Conservation (phyloP, 1,140 invertebrate genomes). For the Palaemon carinicauda region DNA sequence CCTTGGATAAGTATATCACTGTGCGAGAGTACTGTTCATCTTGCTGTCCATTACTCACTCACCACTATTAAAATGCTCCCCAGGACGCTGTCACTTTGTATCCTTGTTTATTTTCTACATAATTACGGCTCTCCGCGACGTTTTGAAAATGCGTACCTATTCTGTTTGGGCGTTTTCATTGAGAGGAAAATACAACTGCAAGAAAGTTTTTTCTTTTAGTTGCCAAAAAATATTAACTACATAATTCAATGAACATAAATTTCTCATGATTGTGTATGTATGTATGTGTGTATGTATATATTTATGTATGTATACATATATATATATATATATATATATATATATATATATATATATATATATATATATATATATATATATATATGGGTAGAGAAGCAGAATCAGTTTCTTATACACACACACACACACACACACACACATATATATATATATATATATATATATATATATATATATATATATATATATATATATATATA, state of each 20-base stretch:
- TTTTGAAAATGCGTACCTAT: too few species aligned
- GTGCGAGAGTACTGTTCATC: too few species aligned
- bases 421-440: not conserved
- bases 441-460: not conserved
- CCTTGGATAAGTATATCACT: not conserved
- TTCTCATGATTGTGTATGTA: not conserved
- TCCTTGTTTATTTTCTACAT: too few species aligned
- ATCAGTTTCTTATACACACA: too few species aligned
- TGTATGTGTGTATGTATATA: not conserved
- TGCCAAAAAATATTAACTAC: too few species aligned
- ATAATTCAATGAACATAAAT: too few species aligned
- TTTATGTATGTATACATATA: not conserved
- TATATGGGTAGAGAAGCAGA: too few species aligned
- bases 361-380: not conserved
- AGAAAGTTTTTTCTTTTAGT: too few species aligned
- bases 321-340: not conserved
- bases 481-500: not conserved
- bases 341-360: constrained; percentile 9
- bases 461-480: not conserved
- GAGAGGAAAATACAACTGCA: too few species aligned
- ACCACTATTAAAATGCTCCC: not conserved
- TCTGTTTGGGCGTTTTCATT: too few species aligned
- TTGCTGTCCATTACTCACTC: too few species aligned
- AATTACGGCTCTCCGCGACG: too few species aligned
- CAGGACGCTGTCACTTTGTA: not conserved